phyloP scores from a whole-genome alignment of 1,140 invertebrate genomes.

The Bombus turneri region DNA sequence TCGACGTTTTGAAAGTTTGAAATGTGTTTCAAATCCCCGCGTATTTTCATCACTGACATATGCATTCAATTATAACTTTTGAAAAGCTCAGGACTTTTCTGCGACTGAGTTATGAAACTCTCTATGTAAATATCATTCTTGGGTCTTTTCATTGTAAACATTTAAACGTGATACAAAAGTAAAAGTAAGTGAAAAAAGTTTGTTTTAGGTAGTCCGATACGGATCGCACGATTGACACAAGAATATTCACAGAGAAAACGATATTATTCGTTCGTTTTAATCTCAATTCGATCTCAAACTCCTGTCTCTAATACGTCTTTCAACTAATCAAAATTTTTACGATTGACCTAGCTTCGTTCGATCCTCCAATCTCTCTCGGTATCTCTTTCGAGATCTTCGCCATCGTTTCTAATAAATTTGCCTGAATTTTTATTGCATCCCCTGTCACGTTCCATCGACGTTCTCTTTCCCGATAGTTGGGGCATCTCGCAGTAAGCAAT shows the following conservation, averaged over 20 bases:
- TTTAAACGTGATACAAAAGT: not conserved
- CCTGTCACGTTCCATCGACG: slow-evolving; percentile 6
- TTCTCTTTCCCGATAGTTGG: not conserved
- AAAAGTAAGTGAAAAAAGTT: not conserved
- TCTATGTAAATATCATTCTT: not conserved
- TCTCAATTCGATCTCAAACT: not conserved
- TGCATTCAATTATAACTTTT: not conserved
- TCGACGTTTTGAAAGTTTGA: not conserved
- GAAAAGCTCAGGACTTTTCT: not conserved
- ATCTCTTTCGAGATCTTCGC: not conserved
- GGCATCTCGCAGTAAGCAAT: not conserved
- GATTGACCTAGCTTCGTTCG: not conserved
- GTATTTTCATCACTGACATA: not conserved
- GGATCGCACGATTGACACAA: not conserved
- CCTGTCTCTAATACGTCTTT: not conserved
- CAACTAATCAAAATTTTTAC: not conserved
- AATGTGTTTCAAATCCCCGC: not conserved
- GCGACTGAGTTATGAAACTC: not conserved
- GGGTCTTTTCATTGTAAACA: not conserved
- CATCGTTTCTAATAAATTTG: not conserved
- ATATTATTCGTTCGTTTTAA: too few species aligned
- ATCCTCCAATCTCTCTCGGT: not conserved
- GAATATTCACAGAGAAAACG: not conserved
- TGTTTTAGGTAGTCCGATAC: accelerated
- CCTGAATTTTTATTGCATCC: slow-evolving; percentile 3